Conservation (phyloP, 2,113 vertebrate genomes). For the Chaetura pelagica region DNA sequence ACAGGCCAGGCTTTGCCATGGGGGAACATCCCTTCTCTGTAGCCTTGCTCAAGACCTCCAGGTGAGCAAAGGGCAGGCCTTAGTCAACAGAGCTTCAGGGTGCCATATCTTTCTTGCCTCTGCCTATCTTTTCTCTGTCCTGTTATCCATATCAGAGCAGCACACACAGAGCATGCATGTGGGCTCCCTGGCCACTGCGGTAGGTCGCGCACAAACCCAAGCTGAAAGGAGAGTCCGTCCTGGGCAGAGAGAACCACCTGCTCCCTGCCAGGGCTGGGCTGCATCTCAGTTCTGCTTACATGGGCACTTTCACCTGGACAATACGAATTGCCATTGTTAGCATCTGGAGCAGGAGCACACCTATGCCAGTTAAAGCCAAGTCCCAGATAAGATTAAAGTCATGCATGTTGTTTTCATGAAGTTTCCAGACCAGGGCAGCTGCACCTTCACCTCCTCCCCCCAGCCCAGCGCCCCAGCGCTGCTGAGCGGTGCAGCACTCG, state of each 20-base stretch:
- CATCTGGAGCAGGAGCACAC: background rate
- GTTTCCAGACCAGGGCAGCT: background rate
- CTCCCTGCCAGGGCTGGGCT: background rate
- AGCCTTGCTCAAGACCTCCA: background rate
- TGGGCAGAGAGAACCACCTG: background rate
- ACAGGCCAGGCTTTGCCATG: background rate
- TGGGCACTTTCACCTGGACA: background rate
- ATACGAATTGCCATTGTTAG: background rate
- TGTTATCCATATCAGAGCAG: background rate
- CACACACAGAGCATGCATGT: background rate
- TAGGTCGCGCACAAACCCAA: background rate
- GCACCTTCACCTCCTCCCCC: background rate
- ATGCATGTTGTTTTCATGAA: background rate
- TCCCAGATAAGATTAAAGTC: background rate
- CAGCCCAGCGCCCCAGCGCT: background rate
- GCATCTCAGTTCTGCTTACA: background rate
- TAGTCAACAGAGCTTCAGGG: background rate
- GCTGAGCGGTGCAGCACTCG: background rate
- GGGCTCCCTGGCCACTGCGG: background rate
- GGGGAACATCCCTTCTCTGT: background rate
- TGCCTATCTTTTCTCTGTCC: background rate
- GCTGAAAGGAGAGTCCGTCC: background rate
- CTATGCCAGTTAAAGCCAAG: fast-evolving
- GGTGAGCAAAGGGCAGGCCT: background rate
- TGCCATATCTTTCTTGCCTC: background rate